Conservation (phyloP, 2,797 vertebrate species). For the Geotrypetes seraphini region DNA sequence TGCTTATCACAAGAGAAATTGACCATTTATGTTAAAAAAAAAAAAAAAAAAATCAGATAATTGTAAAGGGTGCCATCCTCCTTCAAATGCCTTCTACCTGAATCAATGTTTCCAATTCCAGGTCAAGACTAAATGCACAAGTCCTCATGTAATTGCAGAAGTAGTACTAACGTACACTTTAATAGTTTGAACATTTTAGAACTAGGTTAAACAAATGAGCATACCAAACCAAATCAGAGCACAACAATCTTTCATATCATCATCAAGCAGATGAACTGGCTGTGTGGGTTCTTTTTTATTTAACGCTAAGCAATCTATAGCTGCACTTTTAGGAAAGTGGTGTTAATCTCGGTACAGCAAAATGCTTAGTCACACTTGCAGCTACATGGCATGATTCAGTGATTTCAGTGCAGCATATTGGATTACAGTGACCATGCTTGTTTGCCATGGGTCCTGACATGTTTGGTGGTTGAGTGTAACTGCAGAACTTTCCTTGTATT, state of each 20-base stretch:
- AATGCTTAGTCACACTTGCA: too few species aligned
- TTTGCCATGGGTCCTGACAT: background rate
- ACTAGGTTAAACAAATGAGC: background rate
- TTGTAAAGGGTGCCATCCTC: too few species aligned
- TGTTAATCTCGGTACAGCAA: background rate
- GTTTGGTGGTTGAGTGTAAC: background rate
- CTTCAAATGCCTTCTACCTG: too few species aligned
- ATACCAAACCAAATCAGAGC: conserved; percentile 32
- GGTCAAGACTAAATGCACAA: too few species aligned
- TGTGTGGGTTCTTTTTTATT: too few species aligned
- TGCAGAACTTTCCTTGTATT: background rate
- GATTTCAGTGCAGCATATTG: background rate
- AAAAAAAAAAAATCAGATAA: too few species aligned
- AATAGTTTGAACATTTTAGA: conserved; percentile 2
- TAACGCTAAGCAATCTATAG: too few species aligned
- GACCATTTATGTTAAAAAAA: too few species aligned
- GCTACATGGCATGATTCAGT: background rate
- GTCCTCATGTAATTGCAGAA: too few species aligned
- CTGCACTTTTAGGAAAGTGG: too few species aligned
- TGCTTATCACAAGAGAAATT: too few species aligned
- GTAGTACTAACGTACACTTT: conserved; percentile 1
- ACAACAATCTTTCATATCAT: conserved; percentile 16
- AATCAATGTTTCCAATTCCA: too few species aligned
- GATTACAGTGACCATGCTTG: background rate
- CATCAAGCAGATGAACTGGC: conserved; percentile 10